Base-by-base conservation (phyloP, 2,888 invertebrate species). In the Epistrophe grossulariae region DNA sequence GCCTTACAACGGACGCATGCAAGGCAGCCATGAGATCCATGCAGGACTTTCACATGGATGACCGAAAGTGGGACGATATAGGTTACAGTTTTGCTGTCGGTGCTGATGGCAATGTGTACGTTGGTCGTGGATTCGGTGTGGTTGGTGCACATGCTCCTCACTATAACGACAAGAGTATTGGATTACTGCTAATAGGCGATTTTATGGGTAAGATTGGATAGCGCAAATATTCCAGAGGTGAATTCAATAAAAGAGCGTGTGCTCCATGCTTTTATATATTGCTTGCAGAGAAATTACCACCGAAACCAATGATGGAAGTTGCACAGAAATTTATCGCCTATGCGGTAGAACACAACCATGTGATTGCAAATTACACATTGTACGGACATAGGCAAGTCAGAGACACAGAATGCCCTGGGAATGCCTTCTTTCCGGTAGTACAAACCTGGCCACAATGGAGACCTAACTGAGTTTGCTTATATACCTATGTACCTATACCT, bases 1-100 rank as follows among this genome's bases (percentile, higher is more conserved):
- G 95, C 90, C 91, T 48, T 88, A 93, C 93, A 0, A 91, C 91
- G 0, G 91, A 91, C 2, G 91, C 93, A 9, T 96, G 96, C 89
- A 91, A 91, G 24, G 89, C 79, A 0, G 93, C 94, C 15, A 95
- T 96, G 95, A 91, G 93, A 70, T 92, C 92, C 59, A 95, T 96
- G 94, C 95, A 96, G 91, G 91, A 91, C 17, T 94, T 93, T 81
- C 95, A 96, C 89, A 94, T 94, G 89, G 92, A 93, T 81, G 90
- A 92, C 79, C 92, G 92, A 59, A 93, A 91, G 0, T 96, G 95
- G 95, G 94, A 94, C 24, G 95, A 96, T 90, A 95, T 96, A 89
- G 96, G 95, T 8, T 94, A 90, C 90, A 96, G 95, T 90, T 96
- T 96, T 91, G 94, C 94, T 35, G 94, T 96, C 28, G 96, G 96